Evolutionary conservation across 2,797 vertebrate genomes (phyloP).

Genomic region (Gadopsis bispinosus): DNA sequence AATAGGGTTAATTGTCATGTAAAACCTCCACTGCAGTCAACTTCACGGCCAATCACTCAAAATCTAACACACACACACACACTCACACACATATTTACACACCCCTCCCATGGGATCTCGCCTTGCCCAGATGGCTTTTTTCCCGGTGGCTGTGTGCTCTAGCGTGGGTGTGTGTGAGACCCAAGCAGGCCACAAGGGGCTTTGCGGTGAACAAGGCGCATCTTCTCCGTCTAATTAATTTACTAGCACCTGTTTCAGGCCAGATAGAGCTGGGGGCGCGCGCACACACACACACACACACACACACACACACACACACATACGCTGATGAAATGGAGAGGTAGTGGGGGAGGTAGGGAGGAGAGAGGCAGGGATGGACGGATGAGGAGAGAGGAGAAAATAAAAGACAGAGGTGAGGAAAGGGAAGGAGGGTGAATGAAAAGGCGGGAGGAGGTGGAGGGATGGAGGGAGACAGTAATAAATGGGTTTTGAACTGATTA

Average conservation of each 20-base stretch:
- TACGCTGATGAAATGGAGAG: constrained; percentile 67
- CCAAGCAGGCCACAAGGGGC: constrained; percentile 91
- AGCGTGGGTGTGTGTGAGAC: constrained; percentile 71
- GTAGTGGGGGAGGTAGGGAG: constrained; percentile 43
- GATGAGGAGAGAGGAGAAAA: constrained; percentile 52
- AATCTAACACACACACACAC: constrained; percentile 47
- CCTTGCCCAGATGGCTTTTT: constrained; percentile 96
- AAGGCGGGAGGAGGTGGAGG: constrained; percentile 21
- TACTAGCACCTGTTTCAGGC: constrained; percentile 99
- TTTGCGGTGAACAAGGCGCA: constrained; percentile 95
- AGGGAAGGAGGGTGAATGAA: constrained; percentile 32
- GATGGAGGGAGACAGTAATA: constrained; percentile 86
- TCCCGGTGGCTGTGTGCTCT: constrained; percentile 75
- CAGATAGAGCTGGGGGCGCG: constrained; percentile 89
- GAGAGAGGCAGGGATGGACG: constrained; percentile 51
- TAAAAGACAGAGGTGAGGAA: constrained; percentile 49
- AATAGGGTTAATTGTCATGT: constrained; percentile 99
- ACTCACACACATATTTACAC: constrained; percentile 52
- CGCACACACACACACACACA: constrained; percentile 33
- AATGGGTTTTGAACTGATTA: constrained; percentile 99
- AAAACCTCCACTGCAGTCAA: constrained; percentile 93
- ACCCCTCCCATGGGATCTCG: constrained; percentile 88
- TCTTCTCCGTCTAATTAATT: constrained; percentile 99
- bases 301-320: constrained; percentile 22
- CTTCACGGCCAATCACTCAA: constrained; percentile 85